Base-by-base conservation (phyloP, 2,888 invertebrate species). In the Cecidostiba fungosa region DNA sequence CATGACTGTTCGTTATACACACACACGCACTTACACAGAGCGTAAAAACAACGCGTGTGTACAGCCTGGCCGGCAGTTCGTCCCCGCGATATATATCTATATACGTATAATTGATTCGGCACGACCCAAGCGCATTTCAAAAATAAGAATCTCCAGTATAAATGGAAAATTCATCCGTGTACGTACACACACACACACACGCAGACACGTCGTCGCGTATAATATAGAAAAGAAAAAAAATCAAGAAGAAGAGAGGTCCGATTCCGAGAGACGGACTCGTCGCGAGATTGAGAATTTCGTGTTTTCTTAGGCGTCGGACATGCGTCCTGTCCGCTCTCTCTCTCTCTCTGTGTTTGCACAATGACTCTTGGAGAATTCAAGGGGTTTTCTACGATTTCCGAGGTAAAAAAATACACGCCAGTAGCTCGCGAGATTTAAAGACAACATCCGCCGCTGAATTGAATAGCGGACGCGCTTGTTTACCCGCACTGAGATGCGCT, bases 101-200 rank as follows among this genome's bases (percentile, higher is more conserved):
- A 47, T 19, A 50, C 50, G 12, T n/a, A 90, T 91, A 92, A 92
- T 92, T 92, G 92, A 92, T 92, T 92, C 91, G 8, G 23, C 89
- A 89, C 89, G 39, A 66, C 36, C 32, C 29, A 89, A 90, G 54
- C 23, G 14, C 47, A 59, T 43, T 32, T 69, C 19, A 62, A 72
- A 50, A 23, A 66, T 59, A 16, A 36, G 36, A 77, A 29, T 79
- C 72, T 79, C 69, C 36, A 50, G 36, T 69, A 62, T 47, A 72
- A 80, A 73, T 36, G 77, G 72, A 70, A 82, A 85, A 73, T 66
- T 43, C 69, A n/a, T 80, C 76, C 16, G 50, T 19, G 36, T 14
- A 14, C 36, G 36, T 8, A 14, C 19, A n/a, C n/a, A 39, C 39
- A 43, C 39, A 10, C 12, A 43, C 12, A 6, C 3, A 32, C 32